A percentile compares a stretch with the other conserved stretches of the same genome.
Conservation (phyloP, 2,888 invertebrate species). For the Dolichomitus sp. region DNA sequence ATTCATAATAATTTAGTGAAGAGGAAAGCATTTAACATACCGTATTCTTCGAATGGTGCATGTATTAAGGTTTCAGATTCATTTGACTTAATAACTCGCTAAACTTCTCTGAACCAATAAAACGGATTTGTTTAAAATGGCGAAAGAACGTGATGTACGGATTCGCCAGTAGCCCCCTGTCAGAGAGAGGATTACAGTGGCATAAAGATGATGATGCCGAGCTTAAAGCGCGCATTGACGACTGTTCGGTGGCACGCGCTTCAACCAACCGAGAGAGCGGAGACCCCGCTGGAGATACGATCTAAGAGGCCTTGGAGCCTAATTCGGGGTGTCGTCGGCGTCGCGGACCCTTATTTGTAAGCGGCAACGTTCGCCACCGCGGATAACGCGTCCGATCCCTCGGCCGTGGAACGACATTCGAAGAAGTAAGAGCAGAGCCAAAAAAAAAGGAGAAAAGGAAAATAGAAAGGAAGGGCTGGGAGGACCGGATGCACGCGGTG, state of each 20-base stretch:
- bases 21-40: too few species aligned
- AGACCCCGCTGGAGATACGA: constrained; percentile 73
- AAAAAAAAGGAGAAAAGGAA: not conserved
- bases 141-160: not conserved
- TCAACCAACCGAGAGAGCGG: constrained; percentile 49
- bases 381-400: constrained; percentile 58
- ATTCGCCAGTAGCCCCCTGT: constrained; percentile 9
- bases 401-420: constrained; percentile 24
- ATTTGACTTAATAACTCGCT: not conserved
- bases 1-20: too few species aligned
- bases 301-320: constrained; percentile 79
- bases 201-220: constrained; percentile 40
- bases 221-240: constrained; percentile 57
- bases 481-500: constrained; percentile 33
- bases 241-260: constrained; percentile 72
- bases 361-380: constrained; percentile 77
- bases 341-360: constrained; percentile 81
- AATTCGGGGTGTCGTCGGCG: constrained; percentile 79
- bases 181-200: constrained; percentile 44
- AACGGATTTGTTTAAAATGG: constrained; percentile 2
- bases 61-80: not conserved
- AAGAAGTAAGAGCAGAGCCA: not conserved
- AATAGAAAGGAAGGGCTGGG: constrained; percentile 24
- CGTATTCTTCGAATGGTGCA: too few species aligned
- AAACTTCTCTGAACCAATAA: not conserved